phyloP scores from a whole-genome alignment of 2,113 vertebrate species.

The Nycticorax nycticorax region DNA sequence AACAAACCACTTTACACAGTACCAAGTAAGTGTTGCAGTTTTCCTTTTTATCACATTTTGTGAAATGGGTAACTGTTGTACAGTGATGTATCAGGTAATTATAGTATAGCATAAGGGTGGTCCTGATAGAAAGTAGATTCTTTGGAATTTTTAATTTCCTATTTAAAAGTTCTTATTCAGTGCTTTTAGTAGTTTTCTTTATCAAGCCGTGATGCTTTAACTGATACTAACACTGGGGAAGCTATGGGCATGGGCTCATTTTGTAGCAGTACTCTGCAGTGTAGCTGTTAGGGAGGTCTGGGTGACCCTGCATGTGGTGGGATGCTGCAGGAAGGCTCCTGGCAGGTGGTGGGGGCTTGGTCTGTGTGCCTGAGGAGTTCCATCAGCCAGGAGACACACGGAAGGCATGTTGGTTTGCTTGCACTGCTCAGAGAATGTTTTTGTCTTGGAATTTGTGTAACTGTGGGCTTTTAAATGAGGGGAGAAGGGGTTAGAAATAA shows the following conservation, averaged over 20 bases:
- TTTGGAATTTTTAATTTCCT: too few relatives aligned
- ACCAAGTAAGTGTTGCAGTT: background rate
- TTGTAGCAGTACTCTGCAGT: background rate
- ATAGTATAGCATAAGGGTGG: background rate
- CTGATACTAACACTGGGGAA: background rate
- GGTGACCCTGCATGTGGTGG: too few relatives aligned
- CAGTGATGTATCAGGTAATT: background rate
- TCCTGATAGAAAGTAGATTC: background rate
- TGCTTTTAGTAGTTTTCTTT: background rate
- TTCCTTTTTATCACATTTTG: background rate
- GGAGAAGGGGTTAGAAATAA: background rate
- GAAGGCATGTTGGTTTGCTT: background rate
- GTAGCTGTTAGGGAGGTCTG: fast-evolving
- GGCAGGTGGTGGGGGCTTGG: fast-evolving
- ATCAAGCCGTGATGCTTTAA: background rate
- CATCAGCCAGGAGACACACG: too few relatives aligned
- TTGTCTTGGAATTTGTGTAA: background rate
- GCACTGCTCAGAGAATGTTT: background rate
- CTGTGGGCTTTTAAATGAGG: background rate
- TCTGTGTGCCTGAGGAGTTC: background rate
- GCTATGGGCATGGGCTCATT: background rate
- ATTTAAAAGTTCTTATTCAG: background rate
- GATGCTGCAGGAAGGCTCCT: background rate
- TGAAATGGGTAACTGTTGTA: background rate
- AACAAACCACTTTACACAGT: background rate